A percentile compares a stretch with the other conserved stretches of the same genome.
phyloP scores from a whole-genome alignment of 2,888 invertebrate species.

The Didymodactylos carnosus region DNA sequence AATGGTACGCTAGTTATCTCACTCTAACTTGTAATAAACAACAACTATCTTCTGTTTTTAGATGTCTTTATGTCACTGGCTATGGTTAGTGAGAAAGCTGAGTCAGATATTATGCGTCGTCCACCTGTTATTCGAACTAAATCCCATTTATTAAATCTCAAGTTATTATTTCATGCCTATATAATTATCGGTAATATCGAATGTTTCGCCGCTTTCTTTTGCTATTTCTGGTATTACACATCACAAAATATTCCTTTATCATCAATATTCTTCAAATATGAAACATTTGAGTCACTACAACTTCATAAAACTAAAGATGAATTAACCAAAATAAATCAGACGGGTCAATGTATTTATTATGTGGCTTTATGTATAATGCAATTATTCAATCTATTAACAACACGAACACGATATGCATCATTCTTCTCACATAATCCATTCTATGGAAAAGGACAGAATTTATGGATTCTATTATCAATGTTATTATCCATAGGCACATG shows the following conservation, averaged over 20 bases:
- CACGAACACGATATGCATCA: background rate
- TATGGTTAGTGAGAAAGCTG: constrained; percentile 2
- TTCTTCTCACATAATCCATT: constrained; percentile 2
- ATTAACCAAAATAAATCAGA: background rate
- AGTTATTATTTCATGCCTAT: constrained; percentile 8
- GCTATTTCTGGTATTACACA: background rate
- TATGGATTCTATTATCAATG: background rate
- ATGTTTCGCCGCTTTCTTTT: background rate
- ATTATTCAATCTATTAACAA: constrained; percentile 2
- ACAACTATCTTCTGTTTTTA: background rate
- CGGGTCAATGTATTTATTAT: constrained; percentile 5
- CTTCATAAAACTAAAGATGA: background rate
- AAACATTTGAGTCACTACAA: background rate
- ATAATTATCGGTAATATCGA: constrained; percentile 1
- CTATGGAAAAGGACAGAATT: background rate
- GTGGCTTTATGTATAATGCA: constrained; percentile 7
- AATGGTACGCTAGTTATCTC: background rate
- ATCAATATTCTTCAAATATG: background rate
- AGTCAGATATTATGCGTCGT: constrained; percentile 3
- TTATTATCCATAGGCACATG: background rate
- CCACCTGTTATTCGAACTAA: background rate
- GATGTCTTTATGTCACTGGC: constrained; percentile 3
- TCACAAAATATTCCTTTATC: background rate
- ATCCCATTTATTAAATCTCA: constrained; percentile 4
- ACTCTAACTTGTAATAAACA: background rate